These are phyloP conservation scores for Chaetodon trifasciatus DNA, from an alignment of 2,797 vertebrate species.

Conservation along the genomic window DNA sequence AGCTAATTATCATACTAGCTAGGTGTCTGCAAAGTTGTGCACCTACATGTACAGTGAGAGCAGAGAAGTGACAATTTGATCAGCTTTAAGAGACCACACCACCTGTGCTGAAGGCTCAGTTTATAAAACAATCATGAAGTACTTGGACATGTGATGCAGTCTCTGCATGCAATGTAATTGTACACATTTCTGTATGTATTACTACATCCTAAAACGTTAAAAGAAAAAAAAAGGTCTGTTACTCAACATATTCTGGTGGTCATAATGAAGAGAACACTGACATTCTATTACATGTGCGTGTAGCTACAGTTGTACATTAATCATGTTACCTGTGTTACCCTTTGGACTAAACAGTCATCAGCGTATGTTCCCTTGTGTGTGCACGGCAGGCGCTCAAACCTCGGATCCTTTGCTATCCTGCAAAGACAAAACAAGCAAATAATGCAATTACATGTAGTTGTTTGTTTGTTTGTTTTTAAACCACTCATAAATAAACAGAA, in stretches of 20 bases:
- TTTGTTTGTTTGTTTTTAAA: too few species aligned
- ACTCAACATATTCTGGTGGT: background rate
- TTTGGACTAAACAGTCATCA: conserved; percentile 97
- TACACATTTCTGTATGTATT: background rate
- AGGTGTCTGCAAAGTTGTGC: background rate
- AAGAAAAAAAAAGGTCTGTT: background rate
- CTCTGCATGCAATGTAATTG: background rate
- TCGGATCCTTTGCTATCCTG: conserved; percentile 97
- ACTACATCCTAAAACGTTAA: background rate
- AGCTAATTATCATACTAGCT: too few species aligned
- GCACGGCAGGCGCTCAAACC: conserved; percentile 96
- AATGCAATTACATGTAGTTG: background rate
- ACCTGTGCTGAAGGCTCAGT: background rate
- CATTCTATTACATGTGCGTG: background rate
- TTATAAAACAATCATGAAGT: background rate
- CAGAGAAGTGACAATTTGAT: background rate
- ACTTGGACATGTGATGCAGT: background rate
- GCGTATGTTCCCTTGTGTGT: conserved; percentile 97
- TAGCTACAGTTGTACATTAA: background rate
- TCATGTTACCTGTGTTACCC: conserved; percentile 93
- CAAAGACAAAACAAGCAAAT: conserved; percentile 20
- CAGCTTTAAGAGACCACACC: background rate
- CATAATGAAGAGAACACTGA: background rate
- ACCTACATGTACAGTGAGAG: background rate
- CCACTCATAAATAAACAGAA: background rate